Conservation (phyloP, 2,113 vertebrate species). For the Petromus typicus region DNA sequence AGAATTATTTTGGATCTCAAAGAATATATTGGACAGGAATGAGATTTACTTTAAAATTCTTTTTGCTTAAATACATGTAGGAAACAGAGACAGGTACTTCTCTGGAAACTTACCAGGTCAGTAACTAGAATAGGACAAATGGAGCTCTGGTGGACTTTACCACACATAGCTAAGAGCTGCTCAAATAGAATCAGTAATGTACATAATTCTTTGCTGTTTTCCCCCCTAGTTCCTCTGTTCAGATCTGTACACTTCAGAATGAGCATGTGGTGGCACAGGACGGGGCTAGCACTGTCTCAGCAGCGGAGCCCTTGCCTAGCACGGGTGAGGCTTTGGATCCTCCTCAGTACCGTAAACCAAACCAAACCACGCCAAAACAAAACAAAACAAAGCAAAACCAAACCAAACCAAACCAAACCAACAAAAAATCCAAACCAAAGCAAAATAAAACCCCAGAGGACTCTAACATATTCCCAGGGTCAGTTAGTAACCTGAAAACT, state of each 20-base stretch:
- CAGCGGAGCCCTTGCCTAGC: neutral
- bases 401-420: neutral
- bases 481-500: constrained; percentile 33
- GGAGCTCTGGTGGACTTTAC: neutral
- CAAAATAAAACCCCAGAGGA: neutral
- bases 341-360: neutral
- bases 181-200: neutral
- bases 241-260: neutral
- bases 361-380: too few species aligned
- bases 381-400: neutral
- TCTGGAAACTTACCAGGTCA: neutral
- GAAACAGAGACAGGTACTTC: neutral
- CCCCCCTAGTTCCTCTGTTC: neutral
- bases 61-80: neutral
- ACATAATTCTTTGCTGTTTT: neutral
- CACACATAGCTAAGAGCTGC: neutral
- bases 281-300: neutral
- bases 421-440: neutral
- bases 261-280: neutral
- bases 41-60: neutral
- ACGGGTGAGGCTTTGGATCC: neutral
- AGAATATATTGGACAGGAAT: neutral
- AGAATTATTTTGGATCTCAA: neutral
- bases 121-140: neutral
- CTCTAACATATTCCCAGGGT: constrained; percentile 5